A percentile compares a stretch with the other conserved stretches of the same genome.
Conservation (phyloP, 2,113 vertebrate species). For the Labeo rohita region DNA sequence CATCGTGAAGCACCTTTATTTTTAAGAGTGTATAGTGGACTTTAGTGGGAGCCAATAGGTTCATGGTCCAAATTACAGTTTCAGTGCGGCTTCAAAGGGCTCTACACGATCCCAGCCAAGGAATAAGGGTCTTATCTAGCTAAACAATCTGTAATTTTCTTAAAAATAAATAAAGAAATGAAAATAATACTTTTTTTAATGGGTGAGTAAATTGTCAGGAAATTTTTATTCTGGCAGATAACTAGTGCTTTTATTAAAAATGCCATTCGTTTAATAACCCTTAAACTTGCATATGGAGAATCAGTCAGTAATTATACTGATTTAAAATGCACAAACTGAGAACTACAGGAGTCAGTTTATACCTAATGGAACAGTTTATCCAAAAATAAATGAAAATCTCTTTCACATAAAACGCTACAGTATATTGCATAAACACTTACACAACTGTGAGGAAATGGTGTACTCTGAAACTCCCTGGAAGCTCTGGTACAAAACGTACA, state of each 20-base stretch:
- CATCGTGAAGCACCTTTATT: too few species aligned
- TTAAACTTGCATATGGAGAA: background rate
- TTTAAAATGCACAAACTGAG: background rate
- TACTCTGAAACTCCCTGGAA: slow-evolving; percentile 59
- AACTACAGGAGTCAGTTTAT: background rate
- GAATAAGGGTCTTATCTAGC: too few species aligned
- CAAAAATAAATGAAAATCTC: slow-evolving; percentile 48
- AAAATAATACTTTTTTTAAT: too few species aligned
- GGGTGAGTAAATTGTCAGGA: too few species aligned
- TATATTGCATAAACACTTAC: slow-evolving; percentile 64
- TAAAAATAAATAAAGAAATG: too few species aligned
- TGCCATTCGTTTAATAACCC: background rate
- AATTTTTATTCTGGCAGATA: too few species aligned
- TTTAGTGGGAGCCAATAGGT: too few species aligned
- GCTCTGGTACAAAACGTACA: slow-evolving; percentile 43
- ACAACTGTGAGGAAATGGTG: slow-evolving; percentile 61
- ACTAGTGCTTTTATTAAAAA: background rate
- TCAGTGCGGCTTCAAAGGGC: too few species aligned
- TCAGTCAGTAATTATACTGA: background rate
- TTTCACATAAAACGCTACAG: slow-evolving; percentile 53
- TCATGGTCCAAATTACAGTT: too few species aligned
- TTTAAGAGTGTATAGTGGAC: too few species aligned
- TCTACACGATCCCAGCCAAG: too few species aligned
- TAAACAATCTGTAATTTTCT: too few species aligned
- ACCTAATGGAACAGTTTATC: background rate